Percentiles rank a stretch among this genome's conserved stretches.
Evolutionary conservation across 2,888 invertebrate genomes (phyloP).

Genomic region (Cantharis nigra): DNA sequence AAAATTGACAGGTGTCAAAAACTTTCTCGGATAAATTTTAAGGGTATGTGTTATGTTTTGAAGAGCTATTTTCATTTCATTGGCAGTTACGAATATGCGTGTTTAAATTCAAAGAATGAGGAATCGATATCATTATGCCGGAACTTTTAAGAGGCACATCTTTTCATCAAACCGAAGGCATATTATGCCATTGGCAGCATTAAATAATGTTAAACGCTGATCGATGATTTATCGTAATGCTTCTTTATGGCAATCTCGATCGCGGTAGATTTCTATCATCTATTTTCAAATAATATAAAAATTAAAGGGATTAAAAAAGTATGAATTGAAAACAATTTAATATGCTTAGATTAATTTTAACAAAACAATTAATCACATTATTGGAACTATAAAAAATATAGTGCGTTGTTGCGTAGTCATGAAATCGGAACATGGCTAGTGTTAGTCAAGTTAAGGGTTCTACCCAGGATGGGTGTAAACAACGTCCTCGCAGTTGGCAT

Average conservation of each 20-base stretch:
- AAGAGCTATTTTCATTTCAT: neutral
- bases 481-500: constrained; percentile 54
- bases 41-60: neutral
- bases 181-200: neutral
- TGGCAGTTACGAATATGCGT: neutral
- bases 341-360: neutral
- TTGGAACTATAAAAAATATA: neutral
- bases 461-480: constrained; percentile 40
- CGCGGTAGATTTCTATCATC: neutral
- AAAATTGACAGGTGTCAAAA: neutral
- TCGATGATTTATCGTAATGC: neutral
- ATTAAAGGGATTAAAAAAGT: neutral
- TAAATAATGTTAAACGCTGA: neutral
- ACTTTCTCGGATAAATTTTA: neutral
- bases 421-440: constrained; percentile 29
- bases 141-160: neutral
- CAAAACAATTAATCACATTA: neutral
- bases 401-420: neutral
- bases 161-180: neutral
- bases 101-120: neutral
- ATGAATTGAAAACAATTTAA: neutral
- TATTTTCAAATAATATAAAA: neutral
- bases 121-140: neutral
- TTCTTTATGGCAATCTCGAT: neutral
- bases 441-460: constrained; percentile 35